Evolutionary conservation across 2,797 vertebrate species (phyloP).

Genomic region (Lepilemur septentrionalis): DNA sequence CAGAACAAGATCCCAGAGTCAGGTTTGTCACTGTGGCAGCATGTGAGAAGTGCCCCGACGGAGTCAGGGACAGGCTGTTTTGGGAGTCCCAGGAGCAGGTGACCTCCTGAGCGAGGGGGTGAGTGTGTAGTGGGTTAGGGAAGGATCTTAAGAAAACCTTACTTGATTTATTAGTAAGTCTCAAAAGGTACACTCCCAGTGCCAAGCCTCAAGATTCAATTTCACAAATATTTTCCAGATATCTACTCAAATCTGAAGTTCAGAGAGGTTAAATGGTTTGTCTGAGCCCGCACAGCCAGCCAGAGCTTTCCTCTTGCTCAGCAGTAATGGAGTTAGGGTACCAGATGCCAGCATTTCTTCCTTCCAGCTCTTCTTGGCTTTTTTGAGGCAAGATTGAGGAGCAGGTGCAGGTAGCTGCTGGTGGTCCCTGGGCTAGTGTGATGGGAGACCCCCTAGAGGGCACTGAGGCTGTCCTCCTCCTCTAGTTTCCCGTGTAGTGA

Average conservation of each 20-base stretch:
- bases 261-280: not conserved
- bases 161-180: not conserved
- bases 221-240: not conserved
- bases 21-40: rapidly evolving
- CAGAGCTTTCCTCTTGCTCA: not conserved
- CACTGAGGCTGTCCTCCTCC: not conserved
- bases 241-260: not conserved
- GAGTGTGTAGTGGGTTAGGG: not conserved
- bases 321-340: not conserved
- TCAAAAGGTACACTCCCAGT: not conserved
- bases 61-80: not conserved
- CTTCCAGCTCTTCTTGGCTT: not conserved
- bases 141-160: not conserved
- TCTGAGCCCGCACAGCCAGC: not conserved
- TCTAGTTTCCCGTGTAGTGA: not conserved
- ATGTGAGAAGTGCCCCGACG: rapidly evolving
- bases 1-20: not conserved
- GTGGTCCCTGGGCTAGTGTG: not conserved
- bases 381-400: not conserved
- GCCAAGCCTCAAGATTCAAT: slow-evolving; percentile 8
- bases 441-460: not conserved
- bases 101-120: not conserved
- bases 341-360: not conserved
- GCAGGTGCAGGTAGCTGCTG: not conserved
- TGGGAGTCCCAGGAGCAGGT: not conserved